Evolutionary conservation across 2,888 invertebrate species (phyloP), one percentile per base, ranked within the genome.

Genomic region (Platypus cylindrus): DNA sequence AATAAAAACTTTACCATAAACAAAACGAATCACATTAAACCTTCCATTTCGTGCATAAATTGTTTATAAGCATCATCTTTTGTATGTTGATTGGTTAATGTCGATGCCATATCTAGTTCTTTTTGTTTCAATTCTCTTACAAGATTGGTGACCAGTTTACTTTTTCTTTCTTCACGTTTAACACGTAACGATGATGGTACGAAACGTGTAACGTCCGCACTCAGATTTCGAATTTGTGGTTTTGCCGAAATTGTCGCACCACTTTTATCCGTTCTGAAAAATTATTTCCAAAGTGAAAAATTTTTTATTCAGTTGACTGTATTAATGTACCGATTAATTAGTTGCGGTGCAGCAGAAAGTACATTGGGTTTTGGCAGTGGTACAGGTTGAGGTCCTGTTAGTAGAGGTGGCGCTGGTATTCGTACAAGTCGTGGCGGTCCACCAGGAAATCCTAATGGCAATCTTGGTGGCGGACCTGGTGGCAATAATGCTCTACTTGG

Each of bases 11-110:
- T 7, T 7, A 20, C 20, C 9, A 5, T 5, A 14, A 27, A 27
- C 15, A 27, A 14, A 27, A 27, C 15, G 3, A 4, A 15, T 27
- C 15, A 44, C 41, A 44, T 41, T 12, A 44, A 23, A 4, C 35
- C 35, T 56, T 93, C 83, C 90, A 98, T 93, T 67, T 98, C 97
- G 59, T 82, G 82, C 94, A 98, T 95, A 59, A 98, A 98, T 60
- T 91, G 89, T 69, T 91, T 83, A 54, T 98, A 98, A 8, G 95
- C 97, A 57, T 97, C 97, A 57, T 97, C 97, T 59, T 95, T 97
- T 37, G 85, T 91, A 38, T 59, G 60, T 40, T 65, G 67, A 37
- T 67, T 66, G 2, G 65, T 64, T 13, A 43, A 40, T 25, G 52
- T 54, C 16, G 57, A 54, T 40, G 59, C 58, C 36, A 55, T 46